phyloP scores from a whole-genome alignment of 1,140 invertebrate species.

The Physella acuta region DNA sequence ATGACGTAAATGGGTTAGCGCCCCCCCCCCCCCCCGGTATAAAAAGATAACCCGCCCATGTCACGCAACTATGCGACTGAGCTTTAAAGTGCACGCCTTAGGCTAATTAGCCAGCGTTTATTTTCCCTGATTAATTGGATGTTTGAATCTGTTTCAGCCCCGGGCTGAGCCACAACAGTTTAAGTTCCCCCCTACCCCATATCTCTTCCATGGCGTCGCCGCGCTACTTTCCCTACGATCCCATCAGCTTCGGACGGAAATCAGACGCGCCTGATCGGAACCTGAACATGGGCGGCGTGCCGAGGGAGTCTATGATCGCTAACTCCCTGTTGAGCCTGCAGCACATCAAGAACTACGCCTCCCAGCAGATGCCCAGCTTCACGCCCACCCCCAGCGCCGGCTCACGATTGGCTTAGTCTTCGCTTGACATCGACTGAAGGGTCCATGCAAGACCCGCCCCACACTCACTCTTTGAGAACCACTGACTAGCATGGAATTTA shows the following conservation, averaged over 20 bases:
- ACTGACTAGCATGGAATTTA: neutral
- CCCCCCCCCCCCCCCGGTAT: no score
- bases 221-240: slow-evolving; percentile 84
- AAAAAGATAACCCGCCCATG: no score
- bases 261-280: slow-evolving; percentile 46
- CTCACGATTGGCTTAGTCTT: slow-evolving; percentile 38
- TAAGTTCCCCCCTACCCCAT: slow-evolving; percentile 51
- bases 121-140: slow-evolving; percentile 21
- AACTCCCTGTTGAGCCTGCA: slow-evolving; percentile 94
- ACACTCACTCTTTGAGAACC: neutral
- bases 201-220: slow-evolving; percentile 55
- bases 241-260: slow-evolving; percentile 76
- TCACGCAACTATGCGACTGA: no score
- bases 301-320: slow-evolving; percentile 74
- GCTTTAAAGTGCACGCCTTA: no score
- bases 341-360: slow-evolving; percentile 92
- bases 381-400: slow-evolving; percentile 41
- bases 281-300: slow-evolving; percentile 59
- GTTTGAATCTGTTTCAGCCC: slow-evolving; percentile 26
- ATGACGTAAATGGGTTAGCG: no score
- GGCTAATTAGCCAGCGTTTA: no score
- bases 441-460: neutral
- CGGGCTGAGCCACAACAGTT: slow-evolving; percentile 39
- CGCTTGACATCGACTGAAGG: slow-evolving; percentile 27
- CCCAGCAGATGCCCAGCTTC: slow-evolving; percentile 55